Percentiles rank a stretch among this genome's conserved stretches.
These are phyloP conservation scores for Xylocopa sonorina DNA, from an alignment of 1,140 invertebrate genomes.

Conservation along the genomic window DNA sequence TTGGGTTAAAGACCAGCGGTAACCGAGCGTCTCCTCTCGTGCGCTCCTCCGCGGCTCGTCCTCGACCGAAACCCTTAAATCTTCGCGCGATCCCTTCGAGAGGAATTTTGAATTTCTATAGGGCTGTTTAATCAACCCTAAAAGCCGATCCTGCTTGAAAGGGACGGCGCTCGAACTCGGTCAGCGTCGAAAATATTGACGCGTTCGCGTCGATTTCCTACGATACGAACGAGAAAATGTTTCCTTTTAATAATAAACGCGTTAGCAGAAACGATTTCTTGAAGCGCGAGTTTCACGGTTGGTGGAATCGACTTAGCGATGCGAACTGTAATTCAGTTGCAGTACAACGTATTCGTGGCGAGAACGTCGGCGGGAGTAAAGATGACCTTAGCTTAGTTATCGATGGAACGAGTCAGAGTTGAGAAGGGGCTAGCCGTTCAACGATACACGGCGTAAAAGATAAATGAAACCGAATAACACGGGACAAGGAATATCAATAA, in stretches of 20 bases:
- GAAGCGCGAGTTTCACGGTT: neutral
- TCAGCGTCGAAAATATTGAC: conserved; percentile 1
- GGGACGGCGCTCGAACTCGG: neutral
- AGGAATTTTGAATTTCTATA: conserved; percentile 39
- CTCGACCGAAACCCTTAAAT: conserved; percentile 17
- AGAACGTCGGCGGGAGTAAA: too few relatives aligned
- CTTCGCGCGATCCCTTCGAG: conserved; percentile 17
- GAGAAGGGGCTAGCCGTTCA: neutral
- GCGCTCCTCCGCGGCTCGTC: neutral
- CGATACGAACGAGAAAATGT: too few relatives aligned
- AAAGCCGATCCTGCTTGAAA: neutral
- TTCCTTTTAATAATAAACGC: neutral
- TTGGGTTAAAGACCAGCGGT: conserved; percentile 65
- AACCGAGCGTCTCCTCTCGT: conserved; percentile 13
- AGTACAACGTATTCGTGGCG: neutral
- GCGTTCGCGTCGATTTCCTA: conserved; percentile 4
- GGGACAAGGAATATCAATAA: conserved; percentile 21
- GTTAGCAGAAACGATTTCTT: neutral
- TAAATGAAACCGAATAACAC: neutral
- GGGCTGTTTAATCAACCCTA: conserved; percentile 30
- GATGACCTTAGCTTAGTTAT: neutral
- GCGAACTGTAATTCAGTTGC: neutral
- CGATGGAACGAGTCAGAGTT: neutral
- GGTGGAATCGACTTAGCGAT: neutral
- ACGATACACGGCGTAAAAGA: neutral